A percentile compares a stretch with the other conserved stretches of the same genome.
phyloP scores from a whole-genome alignment of 92 coral and sea anemone species.

The Porites lobata region DNA sequence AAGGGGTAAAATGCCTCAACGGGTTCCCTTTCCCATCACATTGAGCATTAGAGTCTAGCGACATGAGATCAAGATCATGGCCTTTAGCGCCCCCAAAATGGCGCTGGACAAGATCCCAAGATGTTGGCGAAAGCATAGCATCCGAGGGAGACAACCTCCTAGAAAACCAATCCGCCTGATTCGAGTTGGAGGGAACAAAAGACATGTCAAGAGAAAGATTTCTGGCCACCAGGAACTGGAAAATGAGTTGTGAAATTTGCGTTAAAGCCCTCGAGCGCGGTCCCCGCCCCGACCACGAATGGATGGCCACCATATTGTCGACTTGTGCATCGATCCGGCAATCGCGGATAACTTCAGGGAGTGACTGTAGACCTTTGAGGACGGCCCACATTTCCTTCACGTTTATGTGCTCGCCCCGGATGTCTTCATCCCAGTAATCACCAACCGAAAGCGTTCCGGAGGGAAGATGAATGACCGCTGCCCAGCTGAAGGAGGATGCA shows the following conservation, averaged over 20 bases:
- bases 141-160: slow-evolving; percentile 53
- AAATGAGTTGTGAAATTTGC: not conserved
- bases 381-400: slow-evolving; percentile 64
- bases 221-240: slow-evolving; percentile 25
- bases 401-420: slow-evolving; percentile 28
- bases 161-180: slow-evolving; percentile 67
- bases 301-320: slow-evolving; percentile 20
- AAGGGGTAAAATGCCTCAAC: slow-evolving; percentile 48
- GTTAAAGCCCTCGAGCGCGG: slow-evolving; percentile 14
- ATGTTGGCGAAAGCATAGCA: slow-evolving; percentile 32
- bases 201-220: slow-evolving; percentile 49
- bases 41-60: slow-evolving; percentile 60
- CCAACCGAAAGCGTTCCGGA: slow-evolving; percentile 50
- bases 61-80: slow-evolving; percentile 67
- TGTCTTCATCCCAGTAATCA: slow-evolving; percentile 64
- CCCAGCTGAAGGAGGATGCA: slow-evolving; percentile 61
- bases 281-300: slow-evolving; percentile 25
- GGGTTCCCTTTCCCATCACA: slow-evolving; percentile 35
- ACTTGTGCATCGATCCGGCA: slow-evolving; percentile 29
- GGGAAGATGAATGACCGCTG: slow-evolving; percentile 42
- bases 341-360: slow-evolving; percentile 20
- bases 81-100: slow-evolving; percentile 56
- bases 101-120: slow-evolving; percentile 31
- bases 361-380: slow-evolving; percentile 30
- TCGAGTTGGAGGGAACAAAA: slow-evolving; percentile 41